Evolutionary conservation across 2,797 vertebrate species (phyloP).

Genomic region (Peromyscus attwateri): DNA sequence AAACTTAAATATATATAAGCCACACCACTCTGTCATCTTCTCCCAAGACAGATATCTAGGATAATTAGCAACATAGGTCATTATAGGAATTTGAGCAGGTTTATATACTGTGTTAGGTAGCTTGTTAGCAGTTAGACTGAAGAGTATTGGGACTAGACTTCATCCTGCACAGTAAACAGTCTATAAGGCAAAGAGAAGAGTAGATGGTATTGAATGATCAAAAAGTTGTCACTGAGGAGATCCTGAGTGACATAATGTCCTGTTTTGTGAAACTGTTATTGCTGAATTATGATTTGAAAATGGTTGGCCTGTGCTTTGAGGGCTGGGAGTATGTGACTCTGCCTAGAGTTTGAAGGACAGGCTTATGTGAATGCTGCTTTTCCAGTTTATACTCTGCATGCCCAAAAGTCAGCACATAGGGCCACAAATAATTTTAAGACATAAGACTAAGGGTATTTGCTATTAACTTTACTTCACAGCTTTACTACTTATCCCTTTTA

Average conservation of each 20-base stretch:
- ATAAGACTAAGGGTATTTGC: neutral
- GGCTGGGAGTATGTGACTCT: too few relatives aligned
- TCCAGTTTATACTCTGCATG: neutral
- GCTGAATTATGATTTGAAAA: neutral
- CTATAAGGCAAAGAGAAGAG: neutral
- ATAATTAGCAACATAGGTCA: neutral
- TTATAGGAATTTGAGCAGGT: neutral
- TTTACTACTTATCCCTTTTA: neutral
- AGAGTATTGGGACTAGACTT: neutral
- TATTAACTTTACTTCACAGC: neutral
- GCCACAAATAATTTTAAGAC: neutral
- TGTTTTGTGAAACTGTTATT: neutral
- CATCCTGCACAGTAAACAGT: neutral
- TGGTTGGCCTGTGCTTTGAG: neutral
- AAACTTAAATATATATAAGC: neutral
- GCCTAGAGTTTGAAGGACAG: neutral
- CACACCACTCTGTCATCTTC: neutral
- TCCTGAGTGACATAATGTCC: neutral
- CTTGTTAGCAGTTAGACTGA: neutral
- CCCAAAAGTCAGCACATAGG: neutral
- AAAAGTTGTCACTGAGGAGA: neutral
- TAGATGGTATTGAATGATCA: neutral
- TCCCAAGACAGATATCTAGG: neutral
- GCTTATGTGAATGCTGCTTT: neutral
- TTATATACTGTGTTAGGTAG: neutral